Base-by-base conservation (phyloP, 2,888 invertebrate species). In the Oasisia sp. region DNA sequence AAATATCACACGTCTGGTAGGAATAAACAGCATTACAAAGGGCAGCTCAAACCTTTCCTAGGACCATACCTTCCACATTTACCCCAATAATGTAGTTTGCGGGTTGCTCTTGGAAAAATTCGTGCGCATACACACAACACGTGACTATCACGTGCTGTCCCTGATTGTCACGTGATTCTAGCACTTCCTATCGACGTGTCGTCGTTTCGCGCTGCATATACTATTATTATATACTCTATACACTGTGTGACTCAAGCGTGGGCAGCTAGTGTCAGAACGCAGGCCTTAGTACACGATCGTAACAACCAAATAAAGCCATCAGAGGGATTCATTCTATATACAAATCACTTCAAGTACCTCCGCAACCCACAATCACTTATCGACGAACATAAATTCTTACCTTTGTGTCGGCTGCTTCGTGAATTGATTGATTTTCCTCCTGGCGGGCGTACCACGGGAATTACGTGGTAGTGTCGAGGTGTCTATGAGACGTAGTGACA, bases 241-340 rank as follows among this genome's bases (percentile, higher is more conserved):
- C 50, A 12, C 5, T 50, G 1, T 14, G 1, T 14, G 50, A 11
- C 50, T 14, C 19, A 74, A 19, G 4, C 74, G 19, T 74, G 74
- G 14, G 74, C n/a, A 74, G 74, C 74, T 74, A 19, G 74, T n/a
- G 5, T 7, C 74, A 74, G 27, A 74, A n/a, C 74, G 74, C 19
- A 74, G 74, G 74, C n/a, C 74, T 74, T 74, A 74, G 74, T 74
- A n/a, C 74, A 74, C 27, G 74, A 74, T 74, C 74, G n/a, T 74
- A 74, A 74, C 74, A 74, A 2, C 19, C 74, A 74, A 74, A 74
- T 74, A 74, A 74, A 27, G 27, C 74, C 74, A 74, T 74, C 74
- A 74, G 27, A 74, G 27, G 74, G 74, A 74, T 74, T 74, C 74
- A 74, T 74, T 74, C 74, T 27, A 74, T n/a, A 74, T 74, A 74